Conservation (phyloP, 2,113 vertebrate genomes). For the Murina feae region DNA sequence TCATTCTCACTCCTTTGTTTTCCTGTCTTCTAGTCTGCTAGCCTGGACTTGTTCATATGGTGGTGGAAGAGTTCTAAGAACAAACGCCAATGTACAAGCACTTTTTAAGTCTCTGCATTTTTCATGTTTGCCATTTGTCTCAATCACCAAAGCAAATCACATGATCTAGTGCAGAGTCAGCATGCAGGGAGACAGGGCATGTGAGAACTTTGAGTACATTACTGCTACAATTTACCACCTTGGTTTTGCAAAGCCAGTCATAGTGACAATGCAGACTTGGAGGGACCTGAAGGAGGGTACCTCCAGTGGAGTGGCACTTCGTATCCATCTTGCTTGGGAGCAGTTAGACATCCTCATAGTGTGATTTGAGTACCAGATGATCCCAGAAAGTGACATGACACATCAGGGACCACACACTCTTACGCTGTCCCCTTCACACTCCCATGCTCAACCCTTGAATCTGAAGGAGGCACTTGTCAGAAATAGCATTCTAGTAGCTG, state of each 20-base stretch:
- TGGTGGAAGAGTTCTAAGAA: not conserved
- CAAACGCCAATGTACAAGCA: not conserved
- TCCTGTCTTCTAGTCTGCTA: not conserved
- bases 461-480: not conserved
- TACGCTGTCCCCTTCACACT: not conserved
- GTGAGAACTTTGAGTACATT: not conserved
- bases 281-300: not conserved
- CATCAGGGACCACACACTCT: not conserved
- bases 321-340: not conserved
- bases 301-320: not conserved
- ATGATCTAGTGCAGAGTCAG: not conserved
- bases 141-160: not conserved
- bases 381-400: not conserved
- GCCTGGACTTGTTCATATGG: not conserved
- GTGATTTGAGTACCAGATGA: not conserved
- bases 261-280: not conserved
- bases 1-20: not conserved
- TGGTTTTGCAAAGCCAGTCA: not conserved
- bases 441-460: not conserved
- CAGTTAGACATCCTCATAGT: not conserved
- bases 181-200: not conserved
- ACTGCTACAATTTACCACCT: no score
- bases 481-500: not conserved
- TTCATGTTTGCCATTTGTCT: constrained; percentile 4
- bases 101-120: not conserved